phyloP scores from a whole-genome alignment of 2,113 vertebrate species.

The Sphaerodactylus townsendi region DNA sequence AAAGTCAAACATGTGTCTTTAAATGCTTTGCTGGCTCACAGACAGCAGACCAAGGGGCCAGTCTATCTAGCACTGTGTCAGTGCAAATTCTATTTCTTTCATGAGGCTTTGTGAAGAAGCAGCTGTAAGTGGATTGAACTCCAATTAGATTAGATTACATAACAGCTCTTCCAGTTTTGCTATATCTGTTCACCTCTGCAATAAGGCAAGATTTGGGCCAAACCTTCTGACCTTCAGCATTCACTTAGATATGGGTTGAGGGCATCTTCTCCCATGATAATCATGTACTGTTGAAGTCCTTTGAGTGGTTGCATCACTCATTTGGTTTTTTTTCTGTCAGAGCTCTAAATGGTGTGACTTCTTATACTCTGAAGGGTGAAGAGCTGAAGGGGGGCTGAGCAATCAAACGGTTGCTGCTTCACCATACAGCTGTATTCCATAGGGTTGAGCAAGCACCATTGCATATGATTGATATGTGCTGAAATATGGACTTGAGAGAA shows the following conservation, averaged over 20 bases:
- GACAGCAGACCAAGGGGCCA: not conserved
- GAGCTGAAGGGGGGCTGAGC: not conserved
- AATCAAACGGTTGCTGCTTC: not conserved
- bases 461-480: too few species aligned
- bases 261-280: not conserved
- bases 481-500: not conserved
- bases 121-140: slow-evolving; percentile 11
- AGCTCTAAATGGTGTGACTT: not conserved
- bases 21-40: slow-evolving; percentile 3
- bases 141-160: slow-evolving; percentile 20
- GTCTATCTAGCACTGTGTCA: not conserved
- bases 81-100: slow-evolving; percentile 14
- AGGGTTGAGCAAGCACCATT: not conserved
- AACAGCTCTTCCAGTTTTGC: slow-evolving; percentile 12
- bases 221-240: not conserved
- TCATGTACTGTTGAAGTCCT: not conserved
- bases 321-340: not conserved
- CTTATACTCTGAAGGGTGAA: not conserved
- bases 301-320: not conserved
- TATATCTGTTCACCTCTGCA: slow-evolving; percentile 14
- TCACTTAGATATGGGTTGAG: not conserved
- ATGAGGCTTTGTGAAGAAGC: not conserved
- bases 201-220: not conserved
- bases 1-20: slow-evolving; percentile 14
- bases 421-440: not conserved